Evolutionary conservation across 2,888 invertebrate genomes (phyloP).

Genomic region (Ectemnius continuus): DNA sequence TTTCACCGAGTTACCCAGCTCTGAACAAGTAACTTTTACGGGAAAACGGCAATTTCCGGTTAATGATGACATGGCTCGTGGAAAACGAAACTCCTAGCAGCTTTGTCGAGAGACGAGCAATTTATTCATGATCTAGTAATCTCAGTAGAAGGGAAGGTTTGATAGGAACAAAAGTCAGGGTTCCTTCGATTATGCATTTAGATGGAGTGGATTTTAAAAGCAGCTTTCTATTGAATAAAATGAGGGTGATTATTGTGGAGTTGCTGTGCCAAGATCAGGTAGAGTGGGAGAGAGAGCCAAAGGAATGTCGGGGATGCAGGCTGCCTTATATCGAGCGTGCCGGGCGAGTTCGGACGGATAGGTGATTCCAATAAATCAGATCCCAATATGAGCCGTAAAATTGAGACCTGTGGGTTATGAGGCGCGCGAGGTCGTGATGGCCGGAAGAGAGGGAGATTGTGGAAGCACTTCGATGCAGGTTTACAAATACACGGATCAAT

Average conservation of each 20-base stretch:
- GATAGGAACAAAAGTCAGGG: too few species aligned
- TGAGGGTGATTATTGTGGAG: too few species aligned
- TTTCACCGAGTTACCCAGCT: slow-evolving; percentile 14
- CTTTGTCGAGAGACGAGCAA: too few species aligned
- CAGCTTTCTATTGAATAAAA: too few species aligned
- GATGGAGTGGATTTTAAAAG: too few species aligned
- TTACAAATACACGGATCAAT: slow-evolving; percentile 70
- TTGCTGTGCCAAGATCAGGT: too few species aligned
- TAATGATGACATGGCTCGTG: slow-evolving; percentile 50
- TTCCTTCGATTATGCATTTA: too few species aligned
- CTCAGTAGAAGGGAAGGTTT: too few species aligned
- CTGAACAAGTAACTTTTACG: slow-evolving; percentile 37
- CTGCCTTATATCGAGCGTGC: slow-evolving; percentile 25
- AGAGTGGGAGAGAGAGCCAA: too few species aligned
- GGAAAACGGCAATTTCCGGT: slow-evolving; percentile 46
- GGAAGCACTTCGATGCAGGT: slow-evolving; percentile 42
- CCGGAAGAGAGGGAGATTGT: background rate
- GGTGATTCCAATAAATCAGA: slow-evolving; percentile 62
- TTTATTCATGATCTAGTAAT: too few species aligned
- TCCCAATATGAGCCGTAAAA: slow-evolving; percentile 67
- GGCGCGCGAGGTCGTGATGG: slow-evolving; percentile 27
- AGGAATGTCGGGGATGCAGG: background rate
- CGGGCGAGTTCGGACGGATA: slow-evolving; percentile 28
- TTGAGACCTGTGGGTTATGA: slow-evolving; percentile 46
- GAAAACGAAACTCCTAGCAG: slow-evolving; percentile 13